phyloP scores from a whole-genome alignment of 2,113 vertebrate species.

The Glaucidium brasilianum region DNA sequence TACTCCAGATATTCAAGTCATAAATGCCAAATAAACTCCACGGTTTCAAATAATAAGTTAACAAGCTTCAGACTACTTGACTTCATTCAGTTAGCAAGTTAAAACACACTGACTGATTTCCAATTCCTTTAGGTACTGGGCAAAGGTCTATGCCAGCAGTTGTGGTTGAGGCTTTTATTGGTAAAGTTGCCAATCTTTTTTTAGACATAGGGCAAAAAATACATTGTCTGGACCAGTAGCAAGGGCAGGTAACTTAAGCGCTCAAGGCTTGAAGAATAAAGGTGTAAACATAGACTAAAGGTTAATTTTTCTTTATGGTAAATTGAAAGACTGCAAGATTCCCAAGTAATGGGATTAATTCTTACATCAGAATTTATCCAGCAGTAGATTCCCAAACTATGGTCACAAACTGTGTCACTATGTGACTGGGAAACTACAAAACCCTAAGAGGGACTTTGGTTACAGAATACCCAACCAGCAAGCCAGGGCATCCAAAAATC shows the following conservation, averaged over 20 bases:
- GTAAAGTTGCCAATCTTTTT: neutral
- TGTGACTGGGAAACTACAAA: neutral
- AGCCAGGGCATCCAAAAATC: neutral
- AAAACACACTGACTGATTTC: neutral
- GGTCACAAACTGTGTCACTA: neutral
- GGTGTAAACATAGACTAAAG: neutral
- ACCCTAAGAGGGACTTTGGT: neutral
- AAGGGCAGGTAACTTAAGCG: neutral
- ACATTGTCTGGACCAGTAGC: neutral
- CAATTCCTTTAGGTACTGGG: neutral
- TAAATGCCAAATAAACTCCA: neutral
- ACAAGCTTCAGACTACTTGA: neutral
- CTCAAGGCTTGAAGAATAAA: neutral
- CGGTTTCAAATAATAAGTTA: neutral
- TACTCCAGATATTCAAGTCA: neutral
- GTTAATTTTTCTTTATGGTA: accelerated
- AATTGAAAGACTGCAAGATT: neutral
- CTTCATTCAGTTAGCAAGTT: neutral
- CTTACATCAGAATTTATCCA: neutral
- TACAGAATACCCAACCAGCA: neutral
- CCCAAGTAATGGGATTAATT: neutral
- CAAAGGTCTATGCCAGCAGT: neutral
- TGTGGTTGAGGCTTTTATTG: neutral
- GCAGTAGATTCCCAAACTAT: neutral
- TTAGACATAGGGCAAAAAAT: accelerated